Base-by-base conservation (phyloP, 2,113 vertebrate genomes). In the Setophaga petechia region DNA sequence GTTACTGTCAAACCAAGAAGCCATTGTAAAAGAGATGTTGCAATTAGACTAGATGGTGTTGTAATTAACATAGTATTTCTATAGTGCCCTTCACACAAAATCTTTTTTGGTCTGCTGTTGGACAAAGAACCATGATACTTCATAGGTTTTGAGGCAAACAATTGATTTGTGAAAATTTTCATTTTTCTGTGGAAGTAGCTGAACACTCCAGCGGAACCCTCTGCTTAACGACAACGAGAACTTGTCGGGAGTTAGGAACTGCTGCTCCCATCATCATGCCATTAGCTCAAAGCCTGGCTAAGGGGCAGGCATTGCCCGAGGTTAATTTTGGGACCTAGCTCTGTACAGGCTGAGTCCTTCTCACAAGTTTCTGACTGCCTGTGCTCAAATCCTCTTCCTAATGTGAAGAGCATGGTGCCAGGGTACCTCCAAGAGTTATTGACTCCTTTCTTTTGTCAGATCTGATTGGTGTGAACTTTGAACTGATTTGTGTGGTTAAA, bases 151-250 rank as follows among this genome's bases (percentile, higher is more conserved):
- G 77, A n/a, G 59, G 27, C 68, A 49, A 78, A 54, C 11, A 41
- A 52, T 16, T 16, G 2, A 31, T 67, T 24, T 44, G 31, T 54
- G 27, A 59, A 84, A 88, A 77, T n/a, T 11, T 19, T 67, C 11
- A 8, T 1, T 95, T 65, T 61, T 69, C 59, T 84, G 59, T n/a
- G 65, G 46, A 69, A 67, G 35, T 25, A 92, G 31, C 46, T 54
- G 46, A 62, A 24, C 10, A 5, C 69, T 71, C 13, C 28, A 58
- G n/a, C 2, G 7, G 57, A 78, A 63, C 33, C 35, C 43, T 51
- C 0, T 44, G 21, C 17, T 37, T 66, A 20, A 44, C 0, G 0
- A 37, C 18, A 43, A 77, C 16, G n/a, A 35, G 25, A 41, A 15
- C 51, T 30, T 30, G 27, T 30, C 6, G 3, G 27, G 51, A 52